These are phyloP conservation scores for Neotoxoptera formosana DNA, from an alignment of 1,140 invertebrate genomes.

Conservation along the genomic window DNA sequence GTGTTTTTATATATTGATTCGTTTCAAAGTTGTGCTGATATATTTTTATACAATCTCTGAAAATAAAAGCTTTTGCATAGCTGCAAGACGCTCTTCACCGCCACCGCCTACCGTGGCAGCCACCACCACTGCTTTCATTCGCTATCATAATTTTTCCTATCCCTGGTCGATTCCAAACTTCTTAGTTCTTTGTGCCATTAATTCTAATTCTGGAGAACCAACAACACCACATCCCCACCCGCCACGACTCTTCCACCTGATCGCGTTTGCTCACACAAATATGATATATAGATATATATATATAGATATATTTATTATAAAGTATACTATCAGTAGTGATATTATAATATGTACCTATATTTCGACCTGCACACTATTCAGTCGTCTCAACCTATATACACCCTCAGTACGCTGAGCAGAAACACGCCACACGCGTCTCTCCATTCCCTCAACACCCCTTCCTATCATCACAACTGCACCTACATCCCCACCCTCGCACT, in stretches of 20 bases:
- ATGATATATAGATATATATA: too few relatives aligned
- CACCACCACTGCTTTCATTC: not conserved
- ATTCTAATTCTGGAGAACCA: constrained; percentile 45
- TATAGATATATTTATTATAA: constrained; percentile 14
- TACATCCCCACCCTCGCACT: not conserved
- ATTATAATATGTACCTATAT: not conserved
- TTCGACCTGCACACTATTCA: not conserved
- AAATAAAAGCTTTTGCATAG: not conserved
- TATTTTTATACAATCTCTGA: not conserved
- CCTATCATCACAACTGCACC: not conserved
- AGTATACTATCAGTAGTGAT: not conserved
- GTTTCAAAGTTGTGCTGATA: not conserved
- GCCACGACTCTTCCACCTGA: constrained; percentile 14
- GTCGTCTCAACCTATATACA: not conserved
- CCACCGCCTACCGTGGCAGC: not conserved
- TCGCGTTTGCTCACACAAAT: constrained; percentile 33
- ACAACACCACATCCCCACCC: not conserved
- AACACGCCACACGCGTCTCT: constrained; percentile 7
- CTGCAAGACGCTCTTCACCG: not conserved
- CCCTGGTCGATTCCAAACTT: constrained; percentile 44
- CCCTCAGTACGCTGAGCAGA: not conserved
- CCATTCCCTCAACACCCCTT: not conserved
- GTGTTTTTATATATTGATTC: too few relatives aligned
- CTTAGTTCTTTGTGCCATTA: constrained; percentile 48
- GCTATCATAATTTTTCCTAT: constrained; percentile 39